Conservation (phyloP, 2,113 vertebrate genomes). For the Hemiscyllium ocellatum region DNA sequence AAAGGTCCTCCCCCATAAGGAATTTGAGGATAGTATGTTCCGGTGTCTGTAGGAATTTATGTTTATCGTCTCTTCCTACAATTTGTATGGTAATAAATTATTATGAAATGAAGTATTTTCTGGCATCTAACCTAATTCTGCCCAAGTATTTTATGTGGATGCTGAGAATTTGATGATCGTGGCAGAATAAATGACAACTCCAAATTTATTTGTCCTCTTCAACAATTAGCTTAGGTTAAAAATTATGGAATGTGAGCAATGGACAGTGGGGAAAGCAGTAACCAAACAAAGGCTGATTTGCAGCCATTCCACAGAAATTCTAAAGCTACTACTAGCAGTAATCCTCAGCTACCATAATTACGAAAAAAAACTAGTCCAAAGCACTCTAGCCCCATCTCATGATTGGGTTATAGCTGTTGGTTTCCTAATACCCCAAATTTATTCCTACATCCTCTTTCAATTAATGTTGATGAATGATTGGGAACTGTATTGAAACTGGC, state of each 20-base stretch:
- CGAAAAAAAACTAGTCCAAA: neutral
- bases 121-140: slow-evolving; percentile 20
- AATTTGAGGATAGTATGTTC: neutral
- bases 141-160: neutral
- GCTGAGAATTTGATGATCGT: neutral
- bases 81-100: neutral
- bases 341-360: neutral
- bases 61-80: neutral
- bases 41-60: neutral
- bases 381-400: neutral
- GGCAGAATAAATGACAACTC: neutral
- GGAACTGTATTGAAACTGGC: neutral
- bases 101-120: neutral
- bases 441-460: neutral
- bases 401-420: neutral
- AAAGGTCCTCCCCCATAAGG: neutral
- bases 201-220: neutral
- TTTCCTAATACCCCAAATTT: slow-evolving; percentile 5
- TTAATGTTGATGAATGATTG: neutral
- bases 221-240: neutral
- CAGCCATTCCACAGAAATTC: neutral
- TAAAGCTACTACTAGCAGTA: neutral
- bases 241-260: neutral
- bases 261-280: neutral
- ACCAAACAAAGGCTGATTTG: neutral